Evolutionary conservation across 1,140 invertebrate genomes (phyloP).

Genomic region (Platorchestia sp.): DNA sequence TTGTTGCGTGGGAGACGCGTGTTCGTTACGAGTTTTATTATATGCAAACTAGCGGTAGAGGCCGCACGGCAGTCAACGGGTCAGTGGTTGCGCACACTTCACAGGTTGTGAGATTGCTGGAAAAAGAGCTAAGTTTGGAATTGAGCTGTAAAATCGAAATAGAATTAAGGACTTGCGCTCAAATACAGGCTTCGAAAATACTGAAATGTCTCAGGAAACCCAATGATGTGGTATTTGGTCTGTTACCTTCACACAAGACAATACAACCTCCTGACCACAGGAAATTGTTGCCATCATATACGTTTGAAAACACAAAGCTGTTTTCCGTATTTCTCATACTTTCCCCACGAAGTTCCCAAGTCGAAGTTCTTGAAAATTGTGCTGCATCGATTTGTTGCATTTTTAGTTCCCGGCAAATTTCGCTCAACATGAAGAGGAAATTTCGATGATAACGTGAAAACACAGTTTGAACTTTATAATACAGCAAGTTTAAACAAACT

Average conservation of each 20-base stretch:
- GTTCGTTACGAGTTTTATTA: constrained; percentile 22
- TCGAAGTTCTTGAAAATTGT: no score
- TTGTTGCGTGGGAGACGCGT: not conserved
- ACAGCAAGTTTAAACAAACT: no score
- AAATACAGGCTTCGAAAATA: not conserved
- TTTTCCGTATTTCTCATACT: no score
- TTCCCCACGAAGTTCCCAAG: no score
- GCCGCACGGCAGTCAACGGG: not conserved
- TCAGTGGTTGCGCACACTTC: not conserved
- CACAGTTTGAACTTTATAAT: no score
- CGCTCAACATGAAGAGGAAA: no score
- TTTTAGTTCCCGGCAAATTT: no score
- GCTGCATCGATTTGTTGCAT: no score
- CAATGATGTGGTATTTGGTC: not conserved
- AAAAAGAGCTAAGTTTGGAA: not conserved
- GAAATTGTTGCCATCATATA: no score
- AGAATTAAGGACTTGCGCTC: not conserved
- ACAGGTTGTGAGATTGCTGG: not conserved
- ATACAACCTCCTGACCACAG: not conserved
- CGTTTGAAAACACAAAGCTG: no score
- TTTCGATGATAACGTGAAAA: no score
- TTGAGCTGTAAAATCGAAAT: not conserved
- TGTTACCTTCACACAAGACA: not conserved
- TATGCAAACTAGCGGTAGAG: constrained; percentile 15
- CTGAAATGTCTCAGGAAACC: not conserved